Evolutionary conservation across 2,113 vertebrate genomes (phyloP).

Genomic region (Herpailurus yagouaroundi): DNA sequence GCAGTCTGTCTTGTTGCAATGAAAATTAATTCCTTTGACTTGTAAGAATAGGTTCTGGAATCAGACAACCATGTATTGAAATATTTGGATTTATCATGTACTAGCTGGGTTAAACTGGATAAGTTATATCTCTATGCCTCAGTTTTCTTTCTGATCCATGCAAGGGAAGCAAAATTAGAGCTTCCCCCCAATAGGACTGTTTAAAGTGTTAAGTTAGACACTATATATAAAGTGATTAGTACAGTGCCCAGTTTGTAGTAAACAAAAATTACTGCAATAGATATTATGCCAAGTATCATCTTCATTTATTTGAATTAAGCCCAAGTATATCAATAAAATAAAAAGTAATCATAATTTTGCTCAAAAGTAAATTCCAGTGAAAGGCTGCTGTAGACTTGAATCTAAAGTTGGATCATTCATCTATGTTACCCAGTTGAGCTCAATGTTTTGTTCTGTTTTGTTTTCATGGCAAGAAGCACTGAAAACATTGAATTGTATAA

Average conservation of each 20-base stretch:
- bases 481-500: neutral
- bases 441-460: neutral
- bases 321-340: neutral
- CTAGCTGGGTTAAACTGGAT: neutral
- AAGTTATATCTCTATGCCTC: neutral
- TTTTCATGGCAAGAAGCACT: neutral
- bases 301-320: constrained; percentile 14
- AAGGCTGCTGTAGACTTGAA: neutral
- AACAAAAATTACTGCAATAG: neutral
- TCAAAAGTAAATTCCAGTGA: neutral
- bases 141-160: neutral
- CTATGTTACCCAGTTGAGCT: neutral
- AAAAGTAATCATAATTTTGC: neutral
- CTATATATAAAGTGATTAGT: neutral
- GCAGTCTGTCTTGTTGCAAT: neutral
- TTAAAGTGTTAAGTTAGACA: neutral
- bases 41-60: neutral
- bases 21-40: constrained; percentile 36
- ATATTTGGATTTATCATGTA: neutral
- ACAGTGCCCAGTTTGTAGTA: neutral
- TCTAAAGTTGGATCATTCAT: neutral
- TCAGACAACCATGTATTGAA: neutral
- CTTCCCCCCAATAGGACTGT: neutral
- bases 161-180: neutral
- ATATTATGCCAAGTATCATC: constrained; percentile 12